Evolutionary conservation across 2,888 invertebrate species (phyloP), one percentile per base, ranked within the genome.

Genomic region (Pristionchus mayeri): DNA sequence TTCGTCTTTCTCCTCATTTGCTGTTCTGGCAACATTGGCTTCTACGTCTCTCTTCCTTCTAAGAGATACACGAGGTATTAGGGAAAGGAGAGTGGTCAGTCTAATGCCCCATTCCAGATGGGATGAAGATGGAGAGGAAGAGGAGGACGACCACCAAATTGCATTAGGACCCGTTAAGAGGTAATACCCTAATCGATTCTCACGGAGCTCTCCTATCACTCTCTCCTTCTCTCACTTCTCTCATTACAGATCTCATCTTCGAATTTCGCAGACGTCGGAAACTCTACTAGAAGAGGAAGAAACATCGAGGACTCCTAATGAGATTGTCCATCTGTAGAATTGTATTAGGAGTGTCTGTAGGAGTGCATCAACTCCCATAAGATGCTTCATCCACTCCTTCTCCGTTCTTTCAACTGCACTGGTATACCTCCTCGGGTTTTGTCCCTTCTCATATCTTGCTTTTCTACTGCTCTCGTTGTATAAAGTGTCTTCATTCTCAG

Each of bases 1-100:
- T 84, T 84, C 75, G 54, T 84, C 16, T 84, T 84, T 27, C 71
- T 84, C 18, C 71, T 84, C 37, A 75, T 84, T 52, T 84, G 84
- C 40, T 84, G 84, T 27, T 84, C 84, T 9, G 84, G 84, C 34
- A 84, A 84, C 44, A 75, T 84, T 54, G 84, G 84, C 44, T 84
- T 84, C 75, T 84, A 84, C 54, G 84, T 84, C 16, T 37, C 30
- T 30, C 71, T 84, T 4, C 84, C 84, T 7, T 54, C 71, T 9
- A 84, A 84, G 54, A 50, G 75, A 71, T 75, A 84, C 75, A 57
- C 84, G 18, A 84, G 84, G 84, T 84, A 21, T 21, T 54, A 21
- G 21, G 67, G 40, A 37, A 30, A 30, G 11, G 34, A 40, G 67
- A 18, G 34, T 37, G 4, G 48, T 76, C 48, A 48, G 48, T 40